These are phyloP conservation scores for Steinernema hermaphroditum DNA, from an alignment of 2,888 invertebrate genomes.

Conservation along the genomic window DNA sequence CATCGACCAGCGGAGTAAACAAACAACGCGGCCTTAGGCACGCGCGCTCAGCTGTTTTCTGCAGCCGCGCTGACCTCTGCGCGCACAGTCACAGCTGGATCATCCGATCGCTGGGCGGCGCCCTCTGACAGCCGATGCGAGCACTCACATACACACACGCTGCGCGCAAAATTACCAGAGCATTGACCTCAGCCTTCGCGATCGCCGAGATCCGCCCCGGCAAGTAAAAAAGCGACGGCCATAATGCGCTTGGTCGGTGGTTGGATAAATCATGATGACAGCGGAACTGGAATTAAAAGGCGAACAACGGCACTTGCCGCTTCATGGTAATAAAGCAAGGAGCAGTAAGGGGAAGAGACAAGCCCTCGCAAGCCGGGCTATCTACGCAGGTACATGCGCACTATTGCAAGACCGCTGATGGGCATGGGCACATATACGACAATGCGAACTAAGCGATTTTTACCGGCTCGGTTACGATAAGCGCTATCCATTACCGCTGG, in stretches of 20 bases:
- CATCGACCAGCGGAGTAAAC: slow-evolving; percentile 1
- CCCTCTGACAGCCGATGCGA: slow-evolving; percentile 16
- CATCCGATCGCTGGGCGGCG: neutral
- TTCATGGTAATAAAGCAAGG: too few relatives aligned
- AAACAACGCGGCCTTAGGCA: neutral
- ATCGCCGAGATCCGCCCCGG: slow-evolving; percentile 27
- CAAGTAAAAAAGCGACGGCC: slow-evolving; percentile 8
- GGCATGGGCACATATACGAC: too few relatives aligned
- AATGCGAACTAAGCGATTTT: too few relatives aligned
- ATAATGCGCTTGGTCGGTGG: neutral
- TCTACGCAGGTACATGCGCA: too few relatives aligned
- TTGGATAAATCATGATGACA: neutral
- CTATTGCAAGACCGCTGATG: too few relatives aligned
- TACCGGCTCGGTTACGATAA: too few relatives aligned
- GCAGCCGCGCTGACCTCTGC: slow-evolving; percentile 26
- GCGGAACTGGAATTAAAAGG: neutral
- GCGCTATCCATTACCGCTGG: too few relatives aligned
- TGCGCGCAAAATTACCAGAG: slow-evolving; percentile 17
- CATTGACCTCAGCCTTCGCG: slow-evolving; percentile 23
- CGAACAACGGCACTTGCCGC: too few relatives aligned
- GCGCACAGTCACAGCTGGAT: slow-evolving; percentile 14
- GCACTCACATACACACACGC: neutral
- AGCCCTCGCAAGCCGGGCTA: too few relatives aligned
- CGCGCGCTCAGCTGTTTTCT: slow-evolving; percentile 28
- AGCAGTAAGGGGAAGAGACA: too few relatives aligned